Conservation (phyloP, 1,140 invertebrate genomes). For the Bombus consobrinus region DNA sequence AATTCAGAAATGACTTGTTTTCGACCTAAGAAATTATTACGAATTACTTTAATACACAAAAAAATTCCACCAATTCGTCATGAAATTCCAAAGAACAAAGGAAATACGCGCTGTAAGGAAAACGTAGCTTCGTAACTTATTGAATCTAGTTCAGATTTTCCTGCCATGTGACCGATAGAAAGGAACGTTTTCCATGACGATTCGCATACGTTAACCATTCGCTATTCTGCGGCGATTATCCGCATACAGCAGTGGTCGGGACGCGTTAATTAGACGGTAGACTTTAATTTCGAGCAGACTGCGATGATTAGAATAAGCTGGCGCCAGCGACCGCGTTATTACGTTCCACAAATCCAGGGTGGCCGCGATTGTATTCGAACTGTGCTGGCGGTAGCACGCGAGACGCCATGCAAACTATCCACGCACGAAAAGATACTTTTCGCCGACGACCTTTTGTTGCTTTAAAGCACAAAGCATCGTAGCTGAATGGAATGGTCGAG, state of each 20-base stretch:
- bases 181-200: background rate
- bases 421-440: background rate
- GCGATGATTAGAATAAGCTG: constrained; percentile 67
- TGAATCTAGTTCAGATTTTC: constrained; percentile 44
- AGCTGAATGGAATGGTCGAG: background rate
- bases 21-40: background rate
- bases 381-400: background rate
- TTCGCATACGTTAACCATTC: constrained; percentile 25
- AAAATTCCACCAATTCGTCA: background rate
- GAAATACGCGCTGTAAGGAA: background rate
- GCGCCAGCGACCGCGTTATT: constrained; percentile 56
- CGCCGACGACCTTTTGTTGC: background rate
- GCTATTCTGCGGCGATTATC: constrained; percentile 70
- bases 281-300: constrained; percentile 65
- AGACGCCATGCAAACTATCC: background rate
- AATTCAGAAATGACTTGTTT: background rate
- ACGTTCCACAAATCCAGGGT: constrained; percentile 45
- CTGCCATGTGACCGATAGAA: background rate
- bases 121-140: constrained; percentile 58
- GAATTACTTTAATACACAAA: background rate
- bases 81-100: background rate
- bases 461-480: background rate
- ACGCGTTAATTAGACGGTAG: constrained; percentile 65
- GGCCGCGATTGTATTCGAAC: constrained; percentile 2
- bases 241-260: constrained; percentile 42